Evolutionary conservation across 1,140 invertebrate genomes (phyloP).

Genomic region (Vollenhovia emeryi): DNA sequence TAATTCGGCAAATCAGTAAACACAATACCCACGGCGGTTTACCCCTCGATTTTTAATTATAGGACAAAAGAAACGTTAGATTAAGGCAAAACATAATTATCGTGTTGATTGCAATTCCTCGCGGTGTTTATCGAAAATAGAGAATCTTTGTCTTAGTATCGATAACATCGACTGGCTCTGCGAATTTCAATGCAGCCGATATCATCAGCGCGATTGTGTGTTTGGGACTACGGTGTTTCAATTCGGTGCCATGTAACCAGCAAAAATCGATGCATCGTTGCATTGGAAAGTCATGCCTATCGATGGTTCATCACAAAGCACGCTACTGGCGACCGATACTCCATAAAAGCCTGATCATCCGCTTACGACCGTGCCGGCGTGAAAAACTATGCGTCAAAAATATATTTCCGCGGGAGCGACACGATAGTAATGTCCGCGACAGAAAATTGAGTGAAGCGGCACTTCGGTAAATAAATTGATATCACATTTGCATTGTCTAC

Average conservation of each 20-base stretch:
- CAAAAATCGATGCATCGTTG: conserved; percentile 55
- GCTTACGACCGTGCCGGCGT: conserved; percentile 50
- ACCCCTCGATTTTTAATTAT: background rate
- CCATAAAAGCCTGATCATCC: conserved; percentile 65
- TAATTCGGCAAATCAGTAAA: too few relatives aligned
- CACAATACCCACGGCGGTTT: too few relatives aligned
- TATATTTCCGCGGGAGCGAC: conserved; percentile 52
- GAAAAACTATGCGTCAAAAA: conserved; percentile 68
- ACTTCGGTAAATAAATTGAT: conserved; percentile 58
- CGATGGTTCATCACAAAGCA: conserved; percentile 72
- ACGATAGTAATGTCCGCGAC: conserved; percentile 51
- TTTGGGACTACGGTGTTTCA: conserved; percentile 37
- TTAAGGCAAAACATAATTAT: background rate
- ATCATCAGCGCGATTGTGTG: conserved; percentile 52
- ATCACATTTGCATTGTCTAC: conserved; percentile 59
- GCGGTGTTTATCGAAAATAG: background rate
- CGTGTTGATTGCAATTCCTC: background rate
- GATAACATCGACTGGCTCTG: background rate
- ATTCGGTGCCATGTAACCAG: conserved; percentile 57
- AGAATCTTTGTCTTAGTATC: conserved; percentile 18
- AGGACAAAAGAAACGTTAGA: too few relatives aligned
- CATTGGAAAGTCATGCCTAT: conserved; percentile 71
- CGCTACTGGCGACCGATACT: conserved; percentile 60
- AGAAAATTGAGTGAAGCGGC: conserved; percentile 58
- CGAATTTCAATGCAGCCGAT: conserved; percentile 62